Conservation (phyloP, 2,888 invertebrate genomes). For the Callimorpha dominula region DNA sequence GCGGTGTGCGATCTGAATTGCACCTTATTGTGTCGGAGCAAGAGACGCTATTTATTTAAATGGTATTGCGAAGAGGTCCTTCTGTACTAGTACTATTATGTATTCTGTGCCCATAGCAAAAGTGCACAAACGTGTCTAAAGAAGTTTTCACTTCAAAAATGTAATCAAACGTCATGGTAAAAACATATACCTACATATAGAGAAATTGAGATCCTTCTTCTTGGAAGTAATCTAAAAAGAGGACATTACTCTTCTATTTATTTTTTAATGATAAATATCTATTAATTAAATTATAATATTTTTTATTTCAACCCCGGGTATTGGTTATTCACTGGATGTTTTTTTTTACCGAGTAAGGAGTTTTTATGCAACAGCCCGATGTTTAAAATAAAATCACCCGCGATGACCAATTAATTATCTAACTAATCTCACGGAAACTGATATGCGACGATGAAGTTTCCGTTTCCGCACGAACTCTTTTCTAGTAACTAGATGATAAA, state of each 20-base stretch:
- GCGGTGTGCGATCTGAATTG: too few relatives aligned
- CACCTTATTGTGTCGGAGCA: too few relatives aligned
- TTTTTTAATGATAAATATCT: too few relatives aligned
- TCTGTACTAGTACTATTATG: too few relatives aligned
- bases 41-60: too few relatives aligned
- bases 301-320: not conserved
- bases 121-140: too few relatives aligned
- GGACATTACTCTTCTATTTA: not conserved
- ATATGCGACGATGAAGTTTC: constrained; percentile 2
- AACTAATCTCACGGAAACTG: constrained; percentile 9
- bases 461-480: constrained; percentile 7
- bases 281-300: too few relatives aligned
- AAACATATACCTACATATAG: too few relatives aligned
- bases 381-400: not conserved
- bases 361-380: not conserved
- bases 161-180: too few relatives aligned
- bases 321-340: not conserved
- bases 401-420: not conserved
- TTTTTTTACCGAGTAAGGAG: not conserved
- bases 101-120: too few relatives aligned
- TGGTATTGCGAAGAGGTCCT: too few relatives aligned
- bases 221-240: not conserved
- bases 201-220: not conserved
- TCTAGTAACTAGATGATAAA: constrained; percentile 7
- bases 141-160: too few relatives aligned